A percentile compares a stretch with the other conserved stretches of the same genome.
phyloP scores from a whole-genome alignment of 2,113 vertebrate species.

The Vidua macroura region DNA sequence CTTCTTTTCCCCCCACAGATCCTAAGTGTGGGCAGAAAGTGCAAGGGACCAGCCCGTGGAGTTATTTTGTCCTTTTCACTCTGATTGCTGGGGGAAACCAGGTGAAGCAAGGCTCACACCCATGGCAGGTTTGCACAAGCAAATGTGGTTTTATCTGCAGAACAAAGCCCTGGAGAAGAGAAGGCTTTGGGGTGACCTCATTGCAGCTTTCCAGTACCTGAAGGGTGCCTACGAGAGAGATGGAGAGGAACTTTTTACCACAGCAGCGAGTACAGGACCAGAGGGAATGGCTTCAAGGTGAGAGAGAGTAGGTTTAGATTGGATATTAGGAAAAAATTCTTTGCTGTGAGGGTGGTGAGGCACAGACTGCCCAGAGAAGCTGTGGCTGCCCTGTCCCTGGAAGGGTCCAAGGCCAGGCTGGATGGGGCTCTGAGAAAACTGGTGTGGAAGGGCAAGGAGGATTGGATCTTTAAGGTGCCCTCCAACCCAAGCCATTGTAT shows the following conservation, averaged over 20 bases:
- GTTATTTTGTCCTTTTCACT: constrained; percentile 61
- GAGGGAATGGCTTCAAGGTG: background rate
- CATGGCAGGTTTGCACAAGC: constrained; percentile 79
- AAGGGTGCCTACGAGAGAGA: background rate
- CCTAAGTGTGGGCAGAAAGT: constrained; percentile 72
- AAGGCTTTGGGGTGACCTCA: background rate
- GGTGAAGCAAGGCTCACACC: constrained; percentile 78
- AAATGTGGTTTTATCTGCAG: background rate
- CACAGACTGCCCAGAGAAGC: no score
- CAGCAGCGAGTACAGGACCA: background rate
- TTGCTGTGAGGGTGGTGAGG: background rate
- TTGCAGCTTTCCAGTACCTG: background rate
- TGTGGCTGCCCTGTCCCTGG: background rate
- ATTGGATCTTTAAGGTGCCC: background rate
- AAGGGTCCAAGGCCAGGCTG: background rate
- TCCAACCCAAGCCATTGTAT: background rate
- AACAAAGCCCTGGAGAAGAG: background rate
- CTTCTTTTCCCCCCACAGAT: constrained; percentile 51
- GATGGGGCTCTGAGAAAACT: background rate
- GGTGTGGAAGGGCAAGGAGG: background rate
- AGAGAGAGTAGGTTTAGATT: background rate
- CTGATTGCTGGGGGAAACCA: constrained; percentile 80
- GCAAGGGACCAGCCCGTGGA: background rate
- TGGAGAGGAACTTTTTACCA: background rate
- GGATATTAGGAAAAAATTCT: background rate